A percentile compares a stretch with the other conserved stretches of the same genome.
These are phyloP conservation scores for Clarias magur DNA, from an alignment of 2,113 vertebrate species.

Conservation along the genomic window DNA sequence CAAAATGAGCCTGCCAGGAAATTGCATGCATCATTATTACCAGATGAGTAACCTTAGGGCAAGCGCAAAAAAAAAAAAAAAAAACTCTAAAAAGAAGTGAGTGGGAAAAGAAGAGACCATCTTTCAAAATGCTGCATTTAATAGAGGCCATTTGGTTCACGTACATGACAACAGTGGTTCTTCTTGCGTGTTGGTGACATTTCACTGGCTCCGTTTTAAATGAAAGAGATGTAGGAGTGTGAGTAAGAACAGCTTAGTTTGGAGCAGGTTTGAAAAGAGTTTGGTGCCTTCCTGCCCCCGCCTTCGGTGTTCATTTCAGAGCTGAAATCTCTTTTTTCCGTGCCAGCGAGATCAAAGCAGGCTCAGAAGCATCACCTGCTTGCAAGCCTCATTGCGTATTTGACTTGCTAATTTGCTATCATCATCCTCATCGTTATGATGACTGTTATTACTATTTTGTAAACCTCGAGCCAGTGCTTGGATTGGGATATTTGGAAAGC, in stretches of 20 bases:
- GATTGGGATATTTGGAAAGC: conserved; percentile 19
- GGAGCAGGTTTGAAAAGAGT: conserved; percentile 1
- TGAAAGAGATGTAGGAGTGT: conserved; percentile 4
- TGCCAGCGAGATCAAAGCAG: conserved; percentile 82
- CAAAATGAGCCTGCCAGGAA: conserved; percentile 37
- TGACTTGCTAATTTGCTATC: conserved; percentile 79
- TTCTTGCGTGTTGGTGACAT: background rate
- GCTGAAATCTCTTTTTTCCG: conserved; percentile 68
- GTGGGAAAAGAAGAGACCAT: conserved; percentile 7
- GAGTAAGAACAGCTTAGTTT: conserved; percentile 1
- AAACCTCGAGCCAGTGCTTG: conserved; percentile 4
- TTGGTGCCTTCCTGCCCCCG: background rate
- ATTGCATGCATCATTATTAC: conserved; percentile 42
- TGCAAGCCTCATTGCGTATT: conserved; percentile 79
- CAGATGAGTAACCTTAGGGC: conserved; percentile 42
- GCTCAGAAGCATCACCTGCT: conserved; percentile 74
- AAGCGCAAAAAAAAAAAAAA: background rate
- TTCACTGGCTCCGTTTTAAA: background rate
- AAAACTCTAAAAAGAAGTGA: background rate
- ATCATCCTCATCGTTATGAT: conserved; percentile 27
- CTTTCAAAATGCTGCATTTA: conserved; percentile 26
- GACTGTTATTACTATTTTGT: conserved; percentile 35
- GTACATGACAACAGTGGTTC: conserved; percentile 32
- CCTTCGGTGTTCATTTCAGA: conserved; percentile 8
- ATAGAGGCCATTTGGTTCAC: conserved; percentile 20